Base-by-base conservation (phyloP, 1,140 invertebrate genomes). In the Octopus sinensis region DNA sequence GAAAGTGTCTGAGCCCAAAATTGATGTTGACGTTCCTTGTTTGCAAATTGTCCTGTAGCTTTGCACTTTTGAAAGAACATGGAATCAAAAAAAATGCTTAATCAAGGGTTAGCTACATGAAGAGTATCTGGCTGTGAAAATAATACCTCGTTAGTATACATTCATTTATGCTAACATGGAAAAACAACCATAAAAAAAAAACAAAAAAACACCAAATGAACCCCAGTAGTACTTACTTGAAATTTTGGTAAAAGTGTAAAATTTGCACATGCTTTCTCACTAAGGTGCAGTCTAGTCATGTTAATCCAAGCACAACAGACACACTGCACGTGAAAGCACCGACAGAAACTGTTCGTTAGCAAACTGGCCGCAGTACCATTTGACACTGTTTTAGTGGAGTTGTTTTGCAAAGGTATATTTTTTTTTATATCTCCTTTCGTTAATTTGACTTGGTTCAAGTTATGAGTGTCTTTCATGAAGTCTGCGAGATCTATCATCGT, bases 201-300 rank as follows among this genome's bases (percentile, higher is more conserved):
- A 43, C 0, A 43, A 43, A 43, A 43, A 43, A 43, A 43, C 1
- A 43, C 30, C 30, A 43, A 43, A 43, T 43, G 30, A 43, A 43
- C 30, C 3, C 30, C 23, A 73, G 30, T 56, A 7, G 75, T 54
- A 82, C 84, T 84, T 85, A 88, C 88, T 85, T 88, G 87, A 79
- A 87, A 86, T 84, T 88, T 88, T 77, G 88, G 87, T 30, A 86
- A 80, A 81, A 87, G 88, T 17, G 86, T 88, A 82, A 89, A 85
- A 81, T 87, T 87, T 23, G 87, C 80, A 83, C 88, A 89, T 13
- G 85, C 85, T 30, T 86, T 88, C 23, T 78, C 83, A 54, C 86
- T 87, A 1, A 89, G 82, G 68, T 87, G 87, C 62, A 89, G 86
- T 80, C 82, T 85, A 51, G 84, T 84, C 68, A 86, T 86, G 12